Evolutionary conservation across 2,797 vertebrate genomes (phyloP).

Genomic region (Parauchenoglanis punctatus): DNA sequence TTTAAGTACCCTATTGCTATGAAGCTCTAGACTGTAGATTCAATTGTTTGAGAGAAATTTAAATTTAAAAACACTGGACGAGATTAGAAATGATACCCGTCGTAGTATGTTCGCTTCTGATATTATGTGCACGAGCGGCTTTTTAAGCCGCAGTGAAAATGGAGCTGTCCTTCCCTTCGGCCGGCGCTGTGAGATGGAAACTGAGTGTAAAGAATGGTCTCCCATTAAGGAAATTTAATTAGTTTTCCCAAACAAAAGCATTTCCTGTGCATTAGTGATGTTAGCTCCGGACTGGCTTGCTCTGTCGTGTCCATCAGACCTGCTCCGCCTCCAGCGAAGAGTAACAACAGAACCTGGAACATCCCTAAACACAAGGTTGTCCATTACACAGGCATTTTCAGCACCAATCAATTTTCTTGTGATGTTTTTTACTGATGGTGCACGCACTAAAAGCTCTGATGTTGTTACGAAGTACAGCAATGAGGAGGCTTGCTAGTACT

Average conservation of each 20-base stretch:
- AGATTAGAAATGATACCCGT: neutral
- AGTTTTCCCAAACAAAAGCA: constrained; percentile 68
- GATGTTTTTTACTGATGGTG: neutral
- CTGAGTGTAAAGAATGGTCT: constrained; percentile 71
- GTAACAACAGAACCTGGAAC: constrained; percentile 10
- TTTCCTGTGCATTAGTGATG: constrained; percentile 78
- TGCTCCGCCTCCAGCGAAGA: constrained; percentile 26
- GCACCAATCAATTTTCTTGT: constrained; percentile 23
- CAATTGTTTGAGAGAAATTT: neutral
- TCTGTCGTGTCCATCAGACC: constrained; percentile 43
- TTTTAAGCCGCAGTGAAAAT: constrained; percentile 14
- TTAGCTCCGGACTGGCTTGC: constrained; percentile 63
- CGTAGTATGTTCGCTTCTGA: neutral
- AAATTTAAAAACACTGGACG: neutral
- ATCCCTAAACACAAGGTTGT: constrained; percentile 19
- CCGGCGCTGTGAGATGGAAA: constrained; percentile 67
- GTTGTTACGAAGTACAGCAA: neutral
- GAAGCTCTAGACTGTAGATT: neutral
- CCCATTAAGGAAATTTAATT: constrained; percentile 78
- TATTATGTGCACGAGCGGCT: constrained; percentile 9
- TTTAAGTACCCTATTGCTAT: constrained; percentile 16
- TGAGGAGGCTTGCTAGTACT: neutral
- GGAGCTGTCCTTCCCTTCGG: constrained; percentile 33
- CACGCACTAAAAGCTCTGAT: constrained; percentile 19
- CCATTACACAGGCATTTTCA: constrained; percentile 14